Base-by-base conservation (phyloP, 2,888 invertebrate species). In the Hanleya hanleyi region DNA sequence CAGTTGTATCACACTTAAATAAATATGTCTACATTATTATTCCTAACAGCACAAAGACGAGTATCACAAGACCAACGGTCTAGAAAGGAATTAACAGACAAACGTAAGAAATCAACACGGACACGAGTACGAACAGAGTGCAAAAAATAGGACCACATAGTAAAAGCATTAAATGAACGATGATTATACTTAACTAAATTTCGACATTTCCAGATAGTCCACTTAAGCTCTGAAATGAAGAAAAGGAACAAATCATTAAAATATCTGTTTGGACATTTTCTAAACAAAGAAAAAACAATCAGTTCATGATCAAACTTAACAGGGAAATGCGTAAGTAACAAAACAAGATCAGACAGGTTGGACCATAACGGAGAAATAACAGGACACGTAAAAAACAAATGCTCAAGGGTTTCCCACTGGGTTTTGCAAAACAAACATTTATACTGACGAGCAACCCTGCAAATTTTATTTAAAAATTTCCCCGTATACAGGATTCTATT, bases 401-500 rank as follows among this genome's bases (percentile, higher is more conserved):
- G 41, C 41, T 41, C 41, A 41, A 41, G 9, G 41, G 41, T 41
- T 41, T 41, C 41, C 41, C 41, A 41, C 41, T 41, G 41, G 18
- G 41, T 18, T 12, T 41, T 18, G 18, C 41, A 41, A 41, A 41
- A 41, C 18, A 41, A 41, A 41, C 41, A 41, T 12, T 12, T 9
- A 18, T 41, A 41, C 18, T 41, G 9, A 41, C 41, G 41, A 18
- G 41, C 18, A 41, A 12, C 41, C 22, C 51, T 51, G 22, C 51
- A 51, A n/a, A 51, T 51, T 22, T 51, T 51, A 7, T 12, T n/a
- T n/a, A 51, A 12, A 22, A 51, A 51, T n/a, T 22, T 22, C 7
- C 51, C 51, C 7, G 51, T 51, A 51, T 51, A 51, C 26, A 51
- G 22, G 22, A 51, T 51, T 51, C 51, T 12, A 51, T 51, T 51